These are phyloP conservation scores for Spinus olivaceus DNA, from an alignment of 2,797 vertebrate species.

Conservation along the genomic window DNA sequence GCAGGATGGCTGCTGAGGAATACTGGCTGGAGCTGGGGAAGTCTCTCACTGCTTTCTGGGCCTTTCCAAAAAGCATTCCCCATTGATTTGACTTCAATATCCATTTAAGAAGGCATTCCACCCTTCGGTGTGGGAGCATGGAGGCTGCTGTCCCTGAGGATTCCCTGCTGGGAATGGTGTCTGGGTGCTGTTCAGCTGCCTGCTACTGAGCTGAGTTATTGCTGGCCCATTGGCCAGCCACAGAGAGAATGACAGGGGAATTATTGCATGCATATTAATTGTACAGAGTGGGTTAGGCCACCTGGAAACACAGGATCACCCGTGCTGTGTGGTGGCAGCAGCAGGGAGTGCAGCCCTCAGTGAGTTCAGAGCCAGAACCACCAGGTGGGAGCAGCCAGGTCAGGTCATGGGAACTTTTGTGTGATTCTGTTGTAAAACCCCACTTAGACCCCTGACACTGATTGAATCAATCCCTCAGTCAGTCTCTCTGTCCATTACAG, in stretches of 20 bases:
- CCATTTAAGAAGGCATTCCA: rapidly evolving
- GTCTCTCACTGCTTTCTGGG: not conserved
- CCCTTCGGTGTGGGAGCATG: rapidly evolving
- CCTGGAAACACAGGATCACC: not conserved
- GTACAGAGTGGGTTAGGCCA: not conserved
- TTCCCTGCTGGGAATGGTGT: not conserved
- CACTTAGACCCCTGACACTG: rapidly evolving
- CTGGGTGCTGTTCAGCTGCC: not conserved
- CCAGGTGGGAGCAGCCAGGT: not conserved
- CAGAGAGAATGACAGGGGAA: not conserved
- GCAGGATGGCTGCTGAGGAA: rapidly evolving
- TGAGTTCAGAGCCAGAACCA: rapidly evolving
- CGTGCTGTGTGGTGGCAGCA: not conserved
- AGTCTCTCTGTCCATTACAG: rapidly evolving
- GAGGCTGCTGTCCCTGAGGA: not conserved
- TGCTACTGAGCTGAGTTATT: rapidly evolving
- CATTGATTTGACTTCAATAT: not conserved
- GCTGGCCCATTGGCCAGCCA: not conserved
- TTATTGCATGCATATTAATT: not conserved
- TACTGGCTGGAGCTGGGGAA: not conserved
- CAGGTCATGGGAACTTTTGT: not conserved
- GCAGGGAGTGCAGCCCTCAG: not conserved
- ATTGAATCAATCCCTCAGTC: rapidly evolving
- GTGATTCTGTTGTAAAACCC: not conserved
- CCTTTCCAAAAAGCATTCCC: not conserved